Evolutionary conservation across 2,113 vertebrate genomes (phyloP), one percentile per base, ranked within the genome.

Genomic region (Hylia prasina): DNA sequence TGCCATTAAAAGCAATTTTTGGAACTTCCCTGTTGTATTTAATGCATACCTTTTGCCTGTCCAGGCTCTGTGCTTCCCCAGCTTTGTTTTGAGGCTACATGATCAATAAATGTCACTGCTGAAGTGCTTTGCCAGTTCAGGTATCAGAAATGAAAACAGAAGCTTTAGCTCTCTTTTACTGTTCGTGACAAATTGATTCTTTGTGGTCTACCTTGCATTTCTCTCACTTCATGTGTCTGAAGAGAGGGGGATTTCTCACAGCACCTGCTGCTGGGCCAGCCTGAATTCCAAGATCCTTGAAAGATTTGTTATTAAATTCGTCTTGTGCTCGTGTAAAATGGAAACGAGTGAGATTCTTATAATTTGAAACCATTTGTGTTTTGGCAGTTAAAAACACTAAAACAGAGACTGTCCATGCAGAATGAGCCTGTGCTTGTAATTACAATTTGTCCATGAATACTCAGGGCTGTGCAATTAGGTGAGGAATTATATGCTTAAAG

Each of bases 91-190:
- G 69, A 89, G 77, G 77, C 81, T 83, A 22, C 69, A 13, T 42
- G 86, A 81, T 94, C 94, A 68, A 92, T 96, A 96, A 95, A 78
- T 79, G 82, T 79, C 80, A 72, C 73, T 82, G 70, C 53, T 61
- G 65, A 94, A 94, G 72, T 45, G 68, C 79, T 95, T 93, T 93
- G 60, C 72, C 82, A 61, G 72, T 82, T 78, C 37, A 72, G 92
- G 71, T 70, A 89, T 82, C 88, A 90, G 72, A 93, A 96, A 92
- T 89, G 63, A 93, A 94, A 95, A 86, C 90, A 84, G 89, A 75
- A 89, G 57, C 76, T 93, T 54, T 88, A 68, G 28, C n/a, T 78
- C 53, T 71, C 53, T 81, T 75, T 89, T 94, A 75, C 56, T 84
- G 82, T 40, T 72, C 37, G 1, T 92, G 92, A 94, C 82, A 94